These are phyloP conservation scores for Pygmarrhopalites habei DNA, from an alignment of 1,140 invertebrate genomes.

Conservation along the genomic window DNA sequence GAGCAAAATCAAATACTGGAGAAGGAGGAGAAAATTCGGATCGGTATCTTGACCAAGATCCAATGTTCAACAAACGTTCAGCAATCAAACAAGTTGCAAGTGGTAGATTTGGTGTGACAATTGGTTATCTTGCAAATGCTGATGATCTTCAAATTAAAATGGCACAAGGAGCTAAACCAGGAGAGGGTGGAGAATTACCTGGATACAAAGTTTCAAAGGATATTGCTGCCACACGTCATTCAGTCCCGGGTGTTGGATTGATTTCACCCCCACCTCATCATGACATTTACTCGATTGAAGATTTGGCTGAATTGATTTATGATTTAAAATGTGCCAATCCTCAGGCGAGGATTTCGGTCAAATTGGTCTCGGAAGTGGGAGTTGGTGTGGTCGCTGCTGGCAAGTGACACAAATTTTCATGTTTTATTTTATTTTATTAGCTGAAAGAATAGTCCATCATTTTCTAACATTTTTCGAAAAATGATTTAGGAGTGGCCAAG, in stretches of 20 bases:
- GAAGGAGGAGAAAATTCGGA: slow-evolving; percentile 88
- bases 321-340: slow-evolving; percentile 98
- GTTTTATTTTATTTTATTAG: too few species aligned
- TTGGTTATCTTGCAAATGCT: slow-evolving; percentile 90
- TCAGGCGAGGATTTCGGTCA: slow-evolving; percentile 88
- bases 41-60: slow-evolving; percentile 70
- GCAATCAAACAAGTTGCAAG: slow-evolving; percentile 91
- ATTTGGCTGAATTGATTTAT: slow-evolving; percentile 96
- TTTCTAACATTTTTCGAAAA: too few species aligned
- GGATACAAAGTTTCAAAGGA: slow-evolving; percentile 80
- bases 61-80: slow-evolving; percentile 66
- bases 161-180: slow-evolving; percentile 91
- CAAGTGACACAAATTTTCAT: too few species aligned
- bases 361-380: slow-evolving; percentile 95
- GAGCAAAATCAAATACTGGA: slow-evolving; percentile 94
- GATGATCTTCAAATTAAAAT: slow-evolving; percentile 97
- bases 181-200: slow-evolving; percentile 75
- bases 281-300: slow-evolving; percentile 99
- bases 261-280: slow-evolving; percentile 99
- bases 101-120: slow-evolving; percentile 95
- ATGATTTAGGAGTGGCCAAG: slow-evolving; percentile 96
- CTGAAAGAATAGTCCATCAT: too few species aligned
- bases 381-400: slow-evolving; percentile 96
- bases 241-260: slow-evolving; percentile 92
- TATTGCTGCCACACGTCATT: slow-evolving; percentile 90